phyloP scores from a whole-genome alignment of 2,797 vertebrate species.

The Heteromormyrus szaboi region DNA sequence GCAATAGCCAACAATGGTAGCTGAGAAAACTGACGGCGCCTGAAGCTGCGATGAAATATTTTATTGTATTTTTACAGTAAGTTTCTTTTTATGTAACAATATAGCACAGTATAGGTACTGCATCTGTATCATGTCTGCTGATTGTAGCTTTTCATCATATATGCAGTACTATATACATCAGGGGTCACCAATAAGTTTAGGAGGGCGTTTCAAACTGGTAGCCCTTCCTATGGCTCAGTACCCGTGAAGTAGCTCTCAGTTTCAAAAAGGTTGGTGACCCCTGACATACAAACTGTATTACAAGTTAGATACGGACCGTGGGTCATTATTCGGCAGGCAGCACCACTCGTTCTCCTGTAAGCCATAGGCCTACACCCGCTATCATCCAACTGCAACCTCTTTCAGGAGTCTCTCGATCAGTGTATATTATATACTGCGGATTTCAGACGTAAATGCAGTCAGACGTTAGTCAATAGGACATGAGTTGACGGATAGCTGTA shows the following conservation, averaged over 20 bases:
- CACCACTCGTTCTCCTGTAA: not conserved
- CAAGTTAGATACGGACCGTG: not conserved
- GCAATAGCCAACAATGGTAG: not conserved
- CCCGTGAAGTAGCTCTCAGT: no score
- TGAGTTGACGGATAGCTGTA: not conserved
- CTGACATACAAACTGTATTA: not conserved
- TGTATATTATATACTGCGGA: not conserved
- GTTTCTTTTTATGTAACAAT: not conserved
- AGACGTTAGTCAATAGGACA: not conserved
- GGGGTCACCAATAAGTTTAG: no score
- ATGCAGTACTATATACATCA: not conserved
- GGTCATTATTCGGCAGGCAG: not conserved
- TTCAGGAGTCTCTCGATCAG: not conserved
- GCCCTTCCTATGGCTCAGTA: no score
- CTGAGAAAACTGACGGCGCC: not conserved
- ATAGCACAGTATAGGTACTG: not conserved
- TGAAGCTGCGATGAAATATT: not conserved
- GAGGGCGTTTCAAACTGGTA: no score
- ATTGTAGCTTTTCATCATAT: not conserved
- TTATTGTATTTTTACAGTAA: not conserved
- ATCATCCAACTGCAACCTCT: not conserved
- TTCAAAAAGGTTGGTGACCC: no score
- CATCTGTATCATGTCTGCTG: not conserved
- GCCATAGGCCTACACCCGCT: not conserved
- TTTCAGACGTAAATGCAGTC: not conserved